These are phyloP conservation scores for Macroramphosus scolopax DNA, from an alignment of 2,797 vertebrate species.

Conservation along the genomic window DNA sequence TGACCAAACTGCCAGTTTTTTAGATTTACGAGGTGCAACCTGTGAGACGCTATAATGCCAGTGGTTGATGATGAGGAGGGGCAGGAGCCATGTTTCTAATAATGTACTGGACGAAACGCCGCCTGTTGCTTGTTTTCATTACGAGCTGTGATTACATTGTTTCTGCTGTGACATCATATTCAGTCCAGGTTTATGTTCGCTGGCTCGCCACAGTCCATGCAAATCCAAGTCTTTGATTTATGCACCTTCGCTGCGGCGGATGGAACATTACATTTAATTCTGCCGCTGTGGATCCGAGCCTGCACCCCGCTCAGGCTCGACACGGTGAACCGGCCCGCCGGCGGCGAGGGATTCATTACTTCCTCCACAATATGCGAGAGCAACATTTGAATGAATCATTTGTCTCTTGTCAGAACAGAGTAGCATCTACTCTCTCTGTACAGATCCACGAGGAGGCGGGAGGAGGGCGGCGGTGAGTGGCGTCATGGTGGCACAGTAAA, in stretches of 20 bases:
- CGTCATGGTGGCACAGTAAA: constrained; percentile 71
- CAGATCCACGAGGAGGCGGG: no score
- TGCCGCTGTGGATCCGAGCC: constrained; percentile 82
- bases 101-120: no score
- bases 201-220: constrained; percentile 88
- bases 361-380: constrained; percentile 94
- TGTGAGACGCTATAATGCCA: no score
- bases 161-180: constrained; percentile 90
- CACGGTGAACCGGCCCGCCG: constrained; percentile 84
- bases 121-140: no score
- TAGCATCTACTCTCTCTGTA: constrained; percentile 80
- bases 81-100: no score
- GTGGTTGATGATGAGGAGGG: no score
- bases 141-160: no score
- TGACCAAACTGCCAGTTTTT: no score
- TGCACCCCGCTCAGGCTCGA: constrained; percentile 79
- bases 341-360: constrained; percentile 89
- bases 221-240: constrained; percentile 97
- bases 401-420: constrained; percentile 94
- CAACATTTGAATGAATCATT: constrained; percentile 99
- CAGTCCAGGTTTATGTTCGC: constrained; percentile 86
- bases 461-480: no score
- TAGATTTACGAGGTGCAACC: no score
- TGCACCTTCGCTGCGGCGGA: constrained; percentile 86
- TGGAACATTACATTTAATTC: constrained; percentile 99